Evolutionary conservation across 2,888 invertebrate species (phyloP).

Genomic region (Habroteleia sp.): DNA sequence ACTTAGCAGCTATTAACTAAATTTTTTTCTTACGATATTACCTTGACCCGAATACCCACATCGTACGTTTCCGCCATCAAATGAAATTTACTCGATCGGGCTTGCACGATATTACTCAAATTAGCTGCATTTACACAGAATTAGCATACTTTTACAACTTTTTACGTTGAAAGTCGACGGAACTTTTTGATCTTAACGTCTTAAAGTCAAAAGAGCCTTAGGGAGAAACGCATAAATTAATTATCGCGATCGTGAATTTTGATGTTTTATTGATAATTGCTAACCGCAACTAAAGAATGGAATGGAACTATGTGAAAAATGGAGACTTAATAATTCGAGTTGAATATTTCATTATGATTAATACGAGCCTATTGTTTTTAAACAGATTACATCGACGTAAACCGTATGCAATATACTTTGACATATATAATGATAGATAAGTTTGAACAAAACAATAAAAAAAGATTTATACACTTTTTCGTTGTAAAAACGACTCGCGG

Average conservation of each 20-base stretch:
- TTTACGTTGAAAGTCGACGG: too few relatives aligned
- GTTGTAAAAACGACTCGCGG: slow-evolving; percentile 18
- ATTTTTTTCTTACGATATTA: slow-evolving; percentile 1
- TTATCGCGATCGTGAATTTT: slow-evolving; percentile 17
- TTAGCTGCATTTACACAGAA: not conserved
- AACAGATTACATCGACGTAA: slow-evolving; percentile 42
- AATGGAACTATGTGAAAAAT: slow-evolving; percentile 24
- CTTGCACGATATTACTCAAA: not conserved
- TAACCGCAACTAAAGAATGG: slow-evolving; percentile 24
- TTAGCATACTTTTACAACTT: too few relatives aligned
- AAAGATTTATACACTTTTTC: slow-evolving; percentile 45
- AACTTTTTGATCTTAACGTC: too few relatives aligned
- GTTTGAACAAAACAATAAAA: slow-evolving; percentile 32
- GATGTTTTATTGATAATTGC: slow-evolving; percentile 28
- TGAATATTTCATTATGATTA: slow-evolving; percentile 57
- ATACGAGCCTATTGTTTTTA: slow-evolving; percentile 53
- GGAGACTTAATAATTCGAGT: slow-evolving; percentile 39
- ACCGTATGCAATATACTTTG: slow-evolving; percentile 42
- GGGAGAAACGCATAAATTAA: slow-evolving; percentile 15
- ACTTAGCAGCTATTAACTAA: not conserved
- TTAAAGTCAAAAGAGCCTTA: not conserved
- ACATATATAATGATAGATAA: slow-evolving; percentile 45
- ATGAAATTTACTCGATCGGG: not conserved
- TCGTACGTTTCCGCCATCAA: not conserved
- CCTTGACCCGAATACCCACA: slow-evolving; percentile 4